Evolutionary conservation across 2,797 vertebrate genomes (phyloP).

Genomic region (Lutjanus campechanus): DNA sequence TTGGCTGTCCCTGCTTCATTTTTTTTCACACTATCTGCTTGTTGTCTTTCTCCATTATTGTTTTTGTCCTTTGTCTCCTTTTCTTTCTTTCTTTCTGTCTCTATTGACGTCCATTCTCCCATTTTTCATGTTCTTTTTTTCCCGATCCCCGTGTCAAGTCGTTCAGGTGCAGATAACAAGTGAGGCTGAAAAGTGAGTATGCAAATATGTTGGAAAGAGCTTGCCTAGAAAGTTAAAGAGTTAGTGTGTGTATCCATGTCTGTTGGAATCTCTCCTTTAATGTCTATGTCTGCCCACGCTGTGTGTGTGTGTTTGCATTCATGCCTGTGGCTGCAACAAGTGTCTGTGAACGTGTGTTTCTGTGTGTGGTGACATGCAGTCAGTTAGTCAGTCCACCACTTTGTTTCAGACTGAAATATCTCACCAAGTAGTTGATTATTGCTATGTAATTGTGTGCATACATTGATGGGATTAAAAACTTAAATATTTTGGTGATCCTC

Average conservation of each 20-base stretch:
- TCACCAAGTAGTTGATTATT: not conserved
- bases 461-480: too few species aligned
- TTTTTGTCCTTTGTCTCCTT: not conserved
- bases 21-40: slow-evolving; percentile 1
- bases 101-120: not conserved
- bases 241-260: not conserved
- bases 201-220: slow-evolving; percentile 1
- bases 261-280: not conserved
- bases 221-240: not conserved
- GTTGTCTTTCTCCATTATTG: not conserved
- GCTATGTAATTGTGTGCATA: not conserved
- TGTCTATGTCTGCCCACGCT: not conserved
- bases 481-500: too few species aligned
- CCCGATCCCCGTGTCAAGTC: not conserved
- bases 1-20: not conserved
- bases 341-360: not conserved
- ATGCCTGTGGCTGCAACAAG: not conserved
- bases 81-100: not conserved
- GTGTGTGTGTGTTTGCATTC: not conserved
- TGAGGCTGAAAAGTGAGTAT: not conserved
- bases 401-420: not conserved
- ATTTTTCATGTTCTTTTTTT: slow-evolving; percentile 11
- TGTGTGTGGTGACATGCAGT: not conserved
- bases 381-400: not conserved
- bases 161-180: not conserved